phyloP scores from a whole-genome alignment of 2,888 invertebrate genomes.

The Synanthedon tipuliformis region DNA sequence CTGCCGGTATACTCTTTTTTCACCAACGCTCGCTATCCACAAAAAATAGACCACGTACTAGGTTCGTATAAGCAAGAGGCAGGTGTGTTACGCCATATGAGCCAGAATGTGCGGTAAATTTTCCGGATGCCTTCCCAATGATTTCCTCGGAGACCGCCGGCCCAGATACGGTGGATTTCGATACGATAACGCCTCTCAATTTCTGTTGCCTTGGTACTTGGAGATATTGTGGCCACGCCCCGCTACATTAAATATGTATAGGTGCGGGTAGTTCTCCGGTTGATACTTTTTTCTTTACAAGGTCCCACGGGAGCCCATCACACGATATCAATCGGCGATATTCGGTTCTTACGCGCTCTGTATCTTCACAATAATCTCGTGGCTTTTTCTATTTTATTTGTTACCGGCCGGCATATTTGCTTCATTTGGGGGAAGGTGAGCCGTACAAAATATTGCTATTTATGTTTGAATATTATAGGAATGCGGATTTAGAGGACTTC shows the following conservation, averaged over 20 bases:
- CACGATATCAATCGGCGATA: slow-evolving; percentile 55
- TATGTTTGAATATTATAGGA: not conserved
- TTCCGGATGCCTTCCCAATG: slow-evolving; percentile 81
- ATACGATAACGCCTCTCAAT: slow-evolving; percentile 68
- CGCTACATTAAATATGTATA: slow-evolving; percentile 54
- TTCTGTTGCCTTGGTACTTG: slow-evolving; percentile 48
- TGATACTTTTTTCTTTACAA: slow-evolving; percentile 31
- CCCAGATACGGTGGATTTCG: slow-evolving; percentile 67
- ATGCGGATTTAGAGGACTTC: not conserved
- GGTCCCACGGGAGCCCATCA: slow-evolving; percentile 42
- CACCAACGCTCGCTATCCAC: slow-evolving; percentile 27
- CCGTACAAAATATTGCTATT: not conserved
- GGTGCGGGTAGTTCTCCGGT: slow-evolving; percentile 22
- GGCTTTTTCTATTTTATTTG: slow-evolving; percentile 22
- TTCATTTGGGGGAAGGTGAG: not conserved
- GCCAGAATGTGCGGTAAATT: slow-evolving; percentile 71
- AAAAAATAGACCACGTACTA: slow-evolving; percentile 53
- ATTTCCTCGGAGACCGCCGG: slow-evolving; percentile 79
- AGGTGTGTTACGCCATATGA: slow-evolving; percentile 61
- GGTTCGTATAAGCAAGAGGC: slow-evolving; percentile 51
- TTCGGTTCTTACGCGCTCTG: slow-evolving; percentile 22
- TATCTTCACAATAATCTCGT: slow-evolving; percentile 49
- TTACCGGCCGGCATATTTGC: not conserved
- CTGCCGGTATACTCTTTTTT: slow-evolving; percentile 10
- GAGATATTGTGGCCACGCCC: slow-evolving; percentile 55